Evolutionary conservation across 2,888 invertebrate species (phyloP).

Genomic region (Dermolepida albohirtum): DNA sequence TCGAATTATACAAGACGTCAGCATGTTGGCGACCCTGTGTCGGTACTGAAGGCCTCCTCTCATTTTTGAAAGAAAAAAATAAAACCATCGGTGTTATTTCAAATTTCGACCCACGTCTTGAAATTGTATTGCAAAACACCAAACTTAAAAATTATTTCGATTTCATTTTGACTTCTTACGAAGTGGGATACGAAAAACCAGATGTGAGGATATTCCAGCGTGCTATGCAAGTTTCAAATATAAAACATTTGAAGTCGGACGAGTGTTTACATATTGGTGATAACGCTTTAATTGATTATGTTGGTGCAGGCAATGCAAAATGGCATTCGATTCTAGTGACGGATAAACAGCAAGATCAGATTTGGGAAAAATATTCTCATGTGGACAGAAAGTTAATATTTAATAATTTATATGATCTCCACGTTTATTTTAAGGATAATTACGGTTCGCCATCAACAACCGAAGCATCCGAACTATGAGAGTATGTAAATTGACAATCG

Average conservation of each 20-base stretch:
- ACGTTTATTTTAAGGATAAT: slow-evolving; percentile 50
- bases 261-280: slow-evolving; percentile 89
- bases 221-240: slow-evolving; percentile 69
- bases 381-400: slow-evolving; percentile 64
- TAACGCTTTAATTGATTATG: slow-evolving; percentile 79
- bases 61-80: slow-evolving; percentile 67
- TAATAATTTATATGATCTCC: slow-evolving; percentile 67
- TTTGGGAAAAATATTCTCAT: slow-evolving; percentile 63
- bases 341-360: slow-evolving; percentile 59
- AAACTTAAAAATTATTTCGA: slow-evolving; percentile 79
- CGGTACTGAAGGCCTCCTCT: slow-evolving; percentile 75
- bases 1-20: slow-evolving; percentile 77
- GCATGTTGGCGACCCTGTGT: slow-evolving; percentile 80
- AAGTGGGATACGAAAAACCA: slow-evolving; percentile 81
- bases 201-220: slow-evolving; percentile 76
- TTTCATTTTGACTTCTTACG: slow-evolving; percentile 85
- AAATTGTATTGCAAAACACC: slow-evolving; percentile 74
- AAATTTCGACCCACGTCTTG: slow-evolving; percentile 88
- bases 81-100: slow-evolving; percentile 80
- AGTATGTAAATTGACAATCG: not conserved
- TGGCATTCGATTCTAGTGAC: slow-evolving; percentile 77
- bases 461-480: not conserved
- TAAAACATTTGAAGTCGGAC: slow-evolving; percentile 65
- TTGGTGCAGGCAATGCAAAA: slow-evolving; percentile 79
- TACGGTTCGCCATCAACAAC: not conserved